These are phyloP conservation scores for Lomographa bimaculata DNA, from an alignment of 2,888 invertebrate species.

Conservation along the genomic window DNA sequence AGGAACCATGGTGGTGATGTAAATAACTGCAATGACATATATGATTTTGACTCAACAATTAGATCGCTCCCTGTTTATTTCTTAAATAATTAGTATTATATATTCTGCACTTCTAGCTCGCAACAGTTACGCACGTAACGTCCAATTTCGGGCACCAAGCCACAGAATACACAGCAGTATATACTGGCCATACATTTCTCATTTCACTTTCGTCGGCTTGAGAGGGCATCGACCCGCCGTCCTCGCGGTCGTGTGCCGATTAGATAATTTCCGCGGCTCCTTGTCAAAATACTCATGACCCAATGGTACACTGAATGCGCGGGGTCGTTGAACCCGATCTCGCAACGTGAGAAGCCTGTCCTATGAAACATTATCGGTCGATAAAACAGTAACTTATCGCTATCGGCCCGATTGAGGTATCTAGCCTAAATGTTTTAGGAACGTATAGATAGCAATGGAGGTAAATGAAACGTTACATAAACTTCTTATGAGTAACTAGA, in stretches of 20 bases:
- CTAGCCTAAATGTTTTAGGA: slow-evolving; percentile 34
- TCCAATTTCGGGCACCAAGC: too few relatives aligned
- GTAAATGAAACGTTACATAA: slow-evolving; percentile 6
- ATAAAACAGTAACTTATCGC: slow-evolving; percentile 49
- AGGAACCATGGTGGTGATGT: too few relatives aligned
- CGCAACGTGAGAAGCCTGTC: slow-evolving; percentile 64
- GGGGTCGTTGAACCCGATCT: slow-evolving; percentile 67
- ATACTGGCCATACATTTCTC: too few relatives aligned
- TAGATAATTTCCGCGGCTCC: slow-evolving; percentile 82
- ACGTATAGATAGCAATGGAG: slow-evolving; percentile 22
- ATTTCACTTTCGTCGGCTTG: slow-evolving; percentile 77
- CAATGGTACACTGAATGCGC: slow-evolving; percentile 79
- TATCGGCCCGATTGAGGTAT: slow-evolving; percentile 29
- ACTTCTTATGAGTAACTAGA: neutral
- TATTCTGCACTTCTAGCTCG: too few relatives aligned
- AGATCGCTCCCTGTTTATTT: too few relatives aligned
- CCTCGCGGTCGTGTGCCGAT: slow-evolving; percentile 81
- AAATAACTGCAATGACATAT: too few relatives aligned
- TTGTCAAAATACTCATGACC: slow-evolving; percentile 83
- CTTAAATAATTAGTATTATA: too few relatives aligned
- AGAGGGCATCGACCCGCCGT: slow-evolving; percentile 71
- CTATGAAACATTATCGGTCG: slow-evolving; percentile 51
- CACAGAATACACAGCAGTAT: too few relatives aligned
- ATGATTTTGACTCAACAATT: too few relatives aligned
- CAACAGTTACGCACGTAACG: too few relatives aligned